Percentiles rank a stretch among this genome's conserved stretches.
Evolutionary conservation across 2,888 invertebrate species (phyloP).

Genomic region (Phymatocera aterrima): DNA sequence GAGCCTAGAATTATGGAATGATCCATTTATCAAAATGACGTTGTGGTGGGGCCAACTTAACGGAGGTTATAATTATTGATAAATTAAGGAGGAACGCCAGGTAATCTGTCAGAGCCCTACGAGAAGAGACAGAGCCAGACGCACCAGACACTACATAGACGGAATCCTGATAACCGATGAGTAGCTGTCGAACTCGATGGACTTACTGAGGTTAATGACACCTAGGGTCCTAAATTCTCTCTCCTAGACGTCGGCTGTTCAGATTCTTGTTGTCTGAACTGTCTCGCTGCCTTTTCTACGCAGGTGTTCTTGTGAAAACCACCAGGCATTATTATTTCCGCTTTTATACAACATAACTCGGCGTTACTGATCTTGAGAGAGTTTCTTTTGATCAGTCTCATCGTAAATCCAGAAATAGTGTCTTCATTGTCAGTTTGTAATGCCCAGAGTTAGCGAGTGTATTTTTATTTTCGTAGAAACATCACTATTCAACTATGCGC

Average conservation of each 20-base stretch:
- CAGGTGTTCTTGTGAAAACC: neutral
- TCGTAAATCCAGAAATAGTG: neutral
- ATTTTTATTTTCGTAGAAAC: neutral
- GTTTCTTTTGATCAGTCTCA: neutral
- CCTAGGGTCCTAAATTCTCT: constrained; percentile 3
- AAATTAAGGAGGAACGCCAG: constrained; percentile 39
- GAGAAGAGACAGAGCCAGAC: constrained; percentile 22
- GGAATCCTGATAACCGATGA: constrained; percentile 41
- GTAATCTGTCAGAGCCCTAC: constrained; percentile 42
- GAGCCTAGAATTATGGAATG: no score
- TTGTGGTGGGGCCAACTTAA: no score
- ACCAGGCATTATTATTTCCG: neutral
- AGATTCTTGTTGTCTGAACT: constrained; percentile 13
- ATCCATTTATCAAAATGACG: no score
- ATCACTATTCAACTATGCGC: neutral
- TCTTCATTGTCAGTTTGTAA: neutral
- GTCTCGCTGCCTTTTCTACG: neutral
- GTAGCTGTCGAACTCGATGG: constrained; percentile 38
- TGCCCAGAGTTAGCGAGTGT: neutral
- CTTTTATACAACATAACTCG: neutral
- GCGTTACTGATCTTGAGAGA: neutral
- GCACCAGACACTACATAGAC: constrained; percentile 44
- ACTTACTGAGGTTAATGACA: constrained; percentile 41
- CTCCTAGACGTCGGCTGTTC: constrained; percentile 12
- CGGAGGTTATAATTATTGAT: no score